These are phyloP conservation scores for Ommatoiulus sabulosus DNA, from an alignment of 2,888 invertebrate genomes.

Conservation along the genomic window DNA sequence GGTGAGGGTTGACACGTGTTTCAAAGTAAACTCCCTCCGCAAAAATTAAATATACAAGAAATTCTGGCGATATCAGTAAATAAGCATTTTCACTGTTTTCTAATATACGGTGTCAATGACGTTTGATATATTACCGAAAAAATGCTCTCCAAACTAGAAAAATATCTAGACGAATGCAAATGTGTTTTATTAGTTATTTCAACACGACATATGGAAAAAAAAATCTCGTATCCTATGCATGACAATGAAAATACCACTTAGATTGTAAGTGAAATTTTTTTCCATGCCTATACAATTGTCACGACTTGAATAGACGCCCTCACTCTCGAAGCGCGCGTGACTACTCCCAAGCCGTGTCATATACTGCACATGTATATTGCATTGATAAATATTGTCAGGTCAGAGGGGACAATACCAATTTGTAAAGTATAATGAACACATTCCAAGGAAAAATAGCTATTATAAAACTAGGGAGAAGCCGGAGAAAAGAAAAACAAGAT, in stretches of 20 bases:
- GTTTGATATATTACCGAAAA: neutral
- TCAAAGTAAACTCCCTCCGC: neutral
- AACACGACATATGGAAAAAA: neutral
- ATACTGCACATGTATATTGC: neutral
- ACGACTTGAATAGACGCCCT: neutral
- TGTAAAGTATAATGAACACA: conserved; percentile 34
- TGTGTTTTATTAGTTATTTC: neutral
- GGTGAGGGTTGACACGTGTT: neutral
- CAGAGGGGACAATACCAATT: conserved; percentile 34
- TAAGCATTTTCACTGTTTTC: conserved; percentile 28
- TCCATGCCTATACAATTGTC: neutral
- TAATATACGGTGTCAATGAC: neutral
- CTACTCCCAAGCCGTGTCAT: conserved; percentile 22
- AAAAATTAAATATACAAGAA: neutral
- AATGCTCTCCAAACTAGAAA: neutral
- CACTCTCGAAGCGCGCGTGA: neutral
- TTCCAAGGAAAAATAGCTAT: neutral
- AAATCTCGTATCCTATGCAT: neutral
- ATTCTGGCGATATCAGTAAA: conserved; percentile 7
- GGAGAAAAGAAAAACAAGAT: neutral
- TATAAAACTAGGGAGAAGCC: neutral
- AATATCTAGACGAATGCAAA: neutral
- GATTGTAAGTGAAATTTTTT: neutral
- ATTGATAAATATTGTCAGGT: conserved; percentile 27
- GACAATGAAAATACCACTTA: conserved; percentile 21